Conservation (phyloP, 1,140 invertebrate genomes). For the Trypoxylus dichotomus region DNA sequence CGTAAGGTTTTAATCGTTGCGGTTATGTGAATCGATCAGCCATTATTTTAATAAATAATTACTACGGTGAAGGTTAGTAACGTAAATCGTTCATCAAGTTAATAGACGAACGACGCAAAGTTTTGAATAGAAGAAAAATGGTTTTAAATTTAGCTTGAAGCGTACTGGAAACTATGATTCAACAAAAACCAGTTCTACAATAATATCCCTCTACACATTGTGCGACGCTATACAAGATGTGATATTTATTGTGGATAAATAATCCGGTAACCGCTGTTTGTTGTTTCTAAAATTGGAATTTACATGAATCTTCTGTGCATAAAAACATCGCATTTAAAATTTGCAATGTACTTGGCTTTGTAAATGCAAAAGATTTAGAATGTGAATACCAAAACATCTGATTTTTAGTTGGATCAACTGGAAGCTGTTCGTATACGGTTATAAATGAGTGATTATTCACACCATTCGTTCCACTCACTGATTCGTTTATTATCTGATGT, state of each 20-base stretch:
- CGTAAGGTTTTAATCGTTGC: constrained; percentile 15
- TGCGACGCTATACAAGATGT: background rate
- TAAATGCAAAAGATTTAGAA: no score
- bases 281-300: no score
- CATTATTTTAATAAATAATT: constrained; percentile 15
- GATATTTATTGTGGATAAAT: background rate
- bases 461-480: no score
- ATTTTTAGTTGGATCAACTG: no score
- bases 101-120: background rate
- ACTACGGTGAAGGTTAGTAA: background rate
- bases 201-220: background rate
- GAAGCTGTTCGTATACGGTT: background rate
- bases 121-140: background rate
- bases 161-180: background rate
- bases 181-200: background rate
- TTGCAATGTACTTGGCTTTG: no score
- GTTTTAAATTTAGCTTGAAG: background rate
- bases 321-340: no score
- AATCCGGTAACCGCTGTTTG: no score
- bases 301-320: no score
- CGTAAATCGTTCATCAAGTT: background rate
- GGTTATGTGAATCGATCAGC: constrained; percentile 3
- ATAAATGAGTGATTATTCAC: background rate
- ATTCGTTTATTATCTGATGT: no score
- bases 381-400: no score